Evolutionary conservation across 2,797 vertebrate species (phyloP), one percentile per base, ranked within the genome.

Genomic region (Morus bassanus): DNA sequence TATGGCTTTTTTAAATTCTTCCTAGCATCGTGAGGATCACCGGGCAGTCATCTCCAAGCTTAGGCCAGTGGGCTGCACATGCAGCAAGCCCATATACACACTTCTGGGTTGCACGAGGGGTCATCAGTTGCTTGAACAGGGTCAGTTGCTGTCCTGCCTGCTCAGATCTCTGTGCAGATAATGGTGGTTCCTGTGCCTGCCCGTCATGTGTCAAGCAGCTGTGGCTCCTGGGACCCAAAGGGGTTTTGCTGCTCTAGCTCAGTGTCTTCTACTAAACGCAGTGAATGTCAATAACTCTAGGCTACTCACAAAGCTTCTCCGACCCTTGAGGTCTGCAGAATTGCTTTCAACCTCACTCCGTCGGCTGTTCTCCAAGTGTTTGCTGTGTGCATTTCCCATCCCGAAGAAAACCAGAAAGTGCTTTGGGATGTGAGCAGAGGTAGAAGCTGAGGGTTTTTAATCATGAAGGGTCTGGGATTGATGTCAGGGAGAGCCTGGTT

Each of bases 121-220:
- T 43, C 14, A 4, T 31, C 25, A n/a, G 30, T 21, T 13, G 21
- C 22, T 13, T 9, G 64, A 25, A 6, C 6, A 8, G 33, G 18
- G 18, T 6, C 0, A 4, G 57, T 57, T 41, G 23, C 76, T 41
- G 43, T 31, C 75, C 54, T 33, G 48, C 33, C 43, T 10, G 24
- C 28, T 4, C 24, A 6, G 54, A 11, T 54, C 56, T 59, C 18
- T 6, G 28, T 5, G n/a, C 8, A 8, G 39, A 11, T 43, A 3
- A 1, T 1, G 4, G 41, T 2, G 3, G 15, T 18, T 53, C 41
- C 77, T 33, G 30, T n/a, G 59, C 72, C 46, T 41, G 50, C 27
- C 43, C 1, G 0, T 41, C 51, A 22, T 0, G 4, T 27, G 33
- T 23, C 30, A 2, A 3, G 45, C 30, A 11, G 65, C n/a, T 0